Evolutionary conservation across 1,140 invertebrate genomes (phyloP).

Genomic region (Plectus sambesii): DNA sequence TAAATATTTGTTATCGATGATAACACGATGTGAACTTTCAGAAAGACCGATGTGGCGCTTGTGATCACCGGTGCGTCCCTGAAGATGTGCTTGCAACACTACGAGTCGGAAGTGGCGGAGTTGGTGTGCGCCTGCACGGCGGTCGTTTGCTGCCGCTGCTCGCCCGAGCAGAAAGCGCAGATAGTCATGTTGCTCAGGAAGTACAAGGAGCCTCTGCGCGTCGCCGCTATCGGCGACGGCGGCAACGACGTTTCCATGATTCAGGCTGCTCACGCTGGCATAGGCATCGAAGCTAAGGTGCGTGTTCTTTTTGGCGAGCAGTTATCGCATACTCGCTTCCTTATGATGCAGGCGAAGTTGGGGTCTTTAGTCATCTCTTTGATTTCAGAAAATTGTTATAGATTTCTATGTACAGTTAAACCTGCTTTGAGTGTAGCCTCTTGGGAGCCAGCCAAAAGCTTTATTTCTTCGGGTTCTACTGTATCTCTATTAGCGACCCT

Average conservation of each 20-base stretch:
- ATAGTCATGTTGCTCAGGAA: constrained; percentile 79
- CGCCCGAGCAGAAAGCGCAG: constrained; percentile 94
- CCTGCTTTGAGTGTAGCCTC: too few species aligned
- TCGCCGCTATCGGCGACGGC: constrained; percentile 51
- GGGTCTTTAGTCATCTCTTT: too few species aligned
- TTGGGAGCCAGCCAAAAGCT: too few species aligned
- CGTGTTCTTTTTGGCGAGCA: too few species aligned
- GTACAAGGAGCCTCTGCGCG: constrained; percentile 61
- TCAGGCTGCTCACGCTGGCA: constrained; percentile 86
- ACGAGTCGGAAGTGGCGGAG: constrained; percentile 88
- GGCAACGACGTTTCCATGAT: constrained; percentile 58
- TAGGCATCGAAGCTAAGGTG: constrained; percentile 74
- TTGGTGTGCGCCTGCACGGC: constrained; percentile 79
- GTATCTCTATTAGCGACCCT: not conserved
- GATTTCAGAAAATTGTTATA: too few species aligned
- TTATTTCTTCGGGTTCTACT: not conserved
- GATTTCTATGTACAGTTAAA: too few species aligned
- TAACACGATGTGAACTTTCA: constrained; percentile 19
- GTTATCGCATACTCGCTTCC: constrained; percentile 48
- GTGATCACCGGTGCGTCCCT: constrained; percentile 45
- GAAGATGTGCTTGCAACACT: constrained; percentile 69
- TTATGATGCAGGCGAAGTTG: too few species aligned
- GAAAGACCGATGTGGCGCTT: constrained; percentile 44
- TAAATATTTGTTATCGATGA: too few species aligned
- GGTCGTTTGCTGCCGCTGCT: constrained; percentile 80